A percentile compares a stretch with the other conserved stretches of the same genome.
These are phyloP conservation scores for zebrafish (Danio rerio) DNA, from an alignment of 2,113 vertebrate species.

Conservation along the genomic window GRCz12tu NC_133178.1:20490001-20490500, in stretches of 20 bases:
- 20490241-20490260: slow-evolving; percentile 9
- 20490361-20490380: neutral
- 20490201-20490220: slow-evolving; percentile 29
- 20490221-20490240: slow-evolving; percentile 7
- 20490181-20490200: neutral
- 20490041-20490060: neutral
- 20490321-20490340: neutral
- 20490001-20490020: no score
- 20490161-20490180: slow-evolving; percentile 13
- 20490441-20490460: slow-evolving; percentile 35
- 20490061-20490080: neutral
- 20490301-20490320: slow-evolving; percentile 8
- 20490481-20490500: neutral
- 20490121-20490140: slow-evolving; percentile 4
- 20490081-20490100: neutral
- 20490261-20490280: slow-evolving; percentile 9
- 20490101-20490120: neutral
- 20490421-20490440: neutral
- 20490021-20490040: neutral
- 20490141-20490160: neutral
- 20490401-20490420: neutral
- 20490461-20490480: neutral
- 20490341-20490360: slow-evolving; percentile 6
- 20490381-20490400: neutral
- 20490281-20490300: neutral